Percentiles rank a stretch among this genome's conserved stretches.
Conservation (phyloP, 2,113 vertebrate species). For the Prolemur simus region DNA sequence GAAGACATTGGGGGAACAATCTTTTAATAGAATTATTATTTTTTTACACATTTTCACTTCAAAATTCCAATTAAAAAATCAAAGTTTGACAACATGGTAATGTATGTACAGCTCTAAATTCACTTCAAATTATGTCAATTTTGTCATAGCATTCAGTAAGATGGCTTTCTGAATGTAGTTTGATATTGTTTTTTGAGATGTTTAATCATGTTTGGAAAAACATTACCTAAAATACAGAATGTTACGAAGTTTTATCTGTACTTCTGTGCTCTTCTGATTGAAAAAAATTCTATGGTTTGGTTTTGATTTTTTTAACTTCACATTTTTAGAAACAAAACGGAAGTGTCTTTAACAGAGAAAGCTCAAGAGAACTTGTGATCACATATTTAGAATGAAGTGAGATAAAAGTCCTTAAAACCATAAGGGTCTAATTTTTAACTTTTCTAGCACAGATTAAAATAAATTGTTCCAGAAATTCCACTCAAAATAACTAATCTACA, state of each 20-base stretch:
- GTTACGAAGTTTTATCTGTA: neutral
- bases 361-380: neutral
- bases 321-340: neutral
- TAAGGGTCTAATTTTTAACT: neutral
- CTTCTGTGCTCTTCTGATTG: neutral
- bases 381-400: neutral
- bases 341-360: neutral
- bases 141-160: neutral
- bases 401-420: neutral
- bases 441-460: slow-evolving; percentile 5
- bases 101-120: neutral
- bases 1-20: neutral
- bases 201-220: neutral
- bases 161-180: neutral
- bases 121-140: neutral
- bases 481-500: neutral
- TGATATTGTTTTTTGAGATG: neutral
- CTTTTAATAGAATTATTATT: neutral
- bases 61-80: neutral
- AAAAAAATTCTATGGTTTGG: slow-evolving; percentile 16
- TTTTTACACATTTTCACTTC: neutral
- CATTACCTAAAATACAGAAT: neutral
- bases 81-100: neutral
- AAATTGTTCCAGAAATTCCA: neutral
- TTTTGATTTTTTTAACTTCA: neutral